Evolutionary conservation across 2,113 vertebrate species (phyloP).

Genomic region (Heterotilapia buettikoferi): DNA sequence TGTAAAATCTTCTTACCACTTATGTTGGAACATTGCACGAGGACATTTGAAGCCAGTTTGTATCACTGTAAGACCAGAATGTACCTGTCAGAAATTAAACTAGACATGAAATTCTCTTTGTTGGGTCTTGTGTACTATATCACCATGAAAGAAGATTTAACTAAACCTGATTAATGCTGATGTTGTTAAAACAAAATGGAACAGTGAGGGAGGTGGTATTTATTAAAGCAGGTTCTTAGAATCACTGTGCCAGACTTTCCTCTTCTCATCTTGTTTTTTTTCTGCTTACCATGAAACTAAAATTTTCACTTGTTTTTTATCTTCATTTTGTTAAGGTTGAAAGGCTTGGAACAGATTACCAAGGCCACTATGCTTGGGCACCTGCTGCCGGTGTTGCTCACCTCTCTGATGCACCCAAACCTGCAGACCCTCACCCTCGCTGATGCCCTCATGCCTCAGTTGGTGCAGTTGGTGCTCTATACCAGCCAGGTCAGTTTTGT

Average conservation of each 20-base stretch:
- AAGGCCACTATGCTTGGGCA: constrained; percentile 98
- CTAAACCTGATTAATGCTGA: neutral
- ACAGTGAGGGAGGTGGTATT: neutral
- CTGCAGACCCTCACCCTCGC: constrained; percentile 91
- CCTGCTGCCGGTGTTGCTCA: constrained; percentile 89
- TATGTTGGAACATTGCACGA: neutral
- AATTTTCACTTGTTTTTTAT: neutral
- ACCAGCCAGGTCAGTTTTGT: constrained; percentile 85
- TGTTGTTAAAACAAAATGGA: neutral
- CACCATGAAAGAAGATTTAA: constrained; percentile 2
- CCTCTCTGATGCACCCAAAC: constrained; percentile 96
- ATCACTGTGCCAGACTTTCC: neutral
- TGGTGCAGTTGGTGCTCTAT: constrained; percentile 95
- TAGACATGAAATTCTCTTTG: neutral
- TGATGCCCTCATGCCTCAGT: constrained; percentile 95
- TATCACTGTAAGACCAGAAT: neutral
- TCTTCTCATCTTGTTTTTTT: neutral
- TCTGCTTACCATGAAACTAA: neutral
- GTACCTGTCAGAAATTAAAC: neutral
- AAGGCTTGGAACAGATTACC: constrained; percentile 94
- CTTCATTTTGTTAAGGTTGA: constrained; percentile 73
- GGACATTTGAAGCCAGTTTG: neutral
- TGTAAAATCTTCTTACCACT: neutral
- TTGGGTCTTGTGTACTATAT: neutral
- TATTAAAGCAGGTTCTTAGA: neutral